Evolutionary conservation across 2,113 vertebrate genomes (phyloP).

Genomic region (Tretioscincus oriximinensis): DNA sequence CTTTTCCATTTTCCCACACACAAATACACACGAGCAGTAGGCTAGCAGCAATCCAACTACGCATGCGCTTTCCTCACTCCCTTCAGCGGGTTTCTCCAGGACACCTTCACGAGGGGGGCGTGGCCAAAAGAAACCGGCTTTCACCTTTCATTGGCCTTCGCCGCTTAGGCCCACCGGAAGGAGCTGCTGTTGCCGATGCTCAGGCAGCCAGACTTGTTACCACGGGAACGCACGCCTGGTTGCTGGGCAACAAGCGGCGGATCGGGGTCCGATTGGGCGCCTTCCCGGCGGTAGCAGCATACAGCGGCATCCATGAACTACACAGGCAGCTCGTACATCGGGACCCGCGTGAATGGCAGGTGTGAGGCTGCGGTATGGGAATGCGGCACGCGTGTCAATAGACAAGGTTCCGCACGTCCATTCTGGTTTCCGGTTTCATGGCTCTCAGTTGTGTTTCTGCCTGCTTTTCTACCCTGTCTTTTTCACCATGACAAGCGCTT

Average conservation of each 20-base stretch:
- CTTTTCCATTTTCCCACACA: neutral
- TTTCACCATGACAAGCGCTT: no score
- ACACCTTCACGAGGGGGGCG: neutral
- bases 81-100: rapidly evolving
- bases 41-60: no score
- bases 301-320: constrained; percentile 24
- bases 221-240: neutral
- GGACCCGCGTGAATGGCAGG: constrained; percentile 75
- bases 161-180: neutral
- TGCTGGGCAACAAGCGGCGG: no score
- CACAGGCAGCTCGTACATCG: constrained; percentile 62
- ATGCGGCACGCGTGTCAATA: neutral
- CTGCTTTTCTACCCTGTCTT: no score
- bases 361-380: constrained; percentile 35
- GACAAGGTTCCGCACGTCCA: no score
- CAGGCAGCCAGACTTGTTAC: neutral
- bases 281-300: no score
- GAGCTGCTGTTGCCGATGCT: neutral
- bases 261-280: no score
- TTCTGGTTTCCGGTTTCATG: no score
- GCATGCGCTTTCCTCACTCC: neutral
- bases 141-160: rapidly evolving
- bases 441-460: no score
- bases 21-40: no score
- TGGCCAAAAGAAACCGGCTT: neutral